Evolutionary conservation across 1,140 invertebrate species (phyloP).

Genomic region (Diachasmimorpha longicaudata): DNA sequence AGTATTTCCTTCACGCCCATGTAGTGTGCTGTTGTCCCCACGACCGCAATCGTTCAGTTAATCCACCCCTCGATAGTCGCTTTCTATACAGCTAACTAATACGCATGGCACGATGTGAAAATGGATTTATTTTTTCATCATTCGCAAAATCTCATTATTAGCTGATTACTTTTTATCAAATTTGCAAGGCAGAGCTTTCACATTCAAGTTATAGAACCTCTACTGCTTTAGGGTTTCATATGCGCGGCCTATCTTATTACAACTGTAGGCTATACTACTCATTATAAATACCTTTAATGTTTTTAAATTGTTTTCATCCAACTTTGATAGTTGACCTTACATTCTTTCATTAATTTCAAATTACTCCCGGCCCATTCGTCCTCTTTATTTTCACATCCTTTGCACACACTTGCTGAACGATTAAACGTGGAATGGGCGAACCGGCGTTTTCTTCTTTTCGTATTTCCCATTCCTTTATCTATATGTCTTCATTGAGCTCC

Average conservation of each 20-base stretch:
- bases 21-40: conserved; percentile 16
- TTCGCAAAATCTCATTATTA: background rate
- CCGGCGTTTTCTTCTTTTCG: conserved; percentile 20
- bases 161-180: background rate
- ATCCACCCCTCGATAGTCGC: background rate
- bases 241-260: conserved; percentile 14
- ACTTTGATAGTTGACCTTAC: conserved; percentile 43
- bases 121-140: conserved; percentile 23
- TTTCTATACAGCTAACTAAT: background rate
- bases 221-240: conserved; percentile 5
- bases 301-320: background rate
- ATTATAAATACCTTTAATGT: no score
- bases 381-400: background rate
- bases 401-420: background rate
- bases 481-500: background rate
- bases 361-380: background rate
- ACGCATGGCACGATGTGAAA: conserved; percentile 20
- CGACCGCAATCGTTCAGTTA: conserved; percentile 14
- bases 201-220: background rate
- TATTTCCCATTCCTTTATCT: background rate
- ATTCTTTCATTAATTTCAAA: conserved; percentile 30
- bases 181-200: background rate
- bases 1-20: conserved; percentile 17
- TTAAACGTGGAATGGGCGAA: background rate
- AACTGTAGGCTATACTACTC: background rate